Evolutionary conservation across 2,888 invertebrate species (phyloP).

Genomic region (Trichopria drosophilae): DNA sequence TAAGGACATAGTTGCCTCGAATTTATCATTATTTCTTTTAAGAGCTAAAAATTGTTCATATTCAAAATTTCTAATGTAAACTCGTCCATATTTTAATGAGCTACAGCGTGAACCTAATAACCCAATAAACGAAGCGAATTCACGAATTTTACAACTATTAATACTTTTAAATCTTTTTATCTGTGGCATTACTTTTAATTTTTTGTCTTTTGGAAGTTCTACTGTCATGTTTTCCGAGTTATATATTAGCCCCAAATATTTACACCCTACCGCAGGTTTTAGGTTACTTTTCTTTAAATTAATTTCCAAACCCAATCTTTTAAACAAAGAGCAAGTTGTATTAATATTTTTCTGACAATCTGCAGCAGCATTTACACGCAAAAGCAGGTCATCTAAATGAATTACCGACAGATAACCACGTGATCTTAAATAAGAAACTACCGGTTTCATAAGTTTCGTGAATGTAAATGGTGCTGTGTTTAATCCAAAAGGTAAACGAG

Average conservation of each 20-base stretch:
- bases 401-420: slow-evolving; percentile 10
- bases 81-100: slow-evolving; percentile 24
- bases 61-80: slow-evolving; percentile 29
- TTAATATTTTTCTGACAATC: background rate
- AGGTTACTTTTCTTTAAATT: slow-evolving; percentile 19
- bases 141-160: slow-evolving; percentile 20
- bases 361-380: background rate
- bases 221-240: slow-evolving; percentile 14
- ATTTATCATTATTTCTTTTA: slow-evolving; percentile 20
- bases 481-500: background rate
- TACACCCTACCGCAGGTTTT: slow-evolving; percentile 4
- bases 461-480: slow-evolving; percentile 15
- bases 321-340: background rate
- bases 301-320: slow-evolving; percentile 16
- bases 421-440: slow-evolving; percentile 6
- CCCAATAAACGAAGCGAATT: slow-evolving; percentile 27
- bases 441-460: slow-evolving; percentile 16
- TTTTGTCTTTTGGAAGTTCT: slow-evolving; percentile 20
- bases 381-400: slow-evolving; percentile 8
- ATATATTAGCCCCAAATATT: slow-evolving; percentile 25
- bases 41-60: slow-evolving; percentile 25
- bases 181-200: slow-evolving; percentile 3
- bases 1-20: slow-evolving; percentile 16
- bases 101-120: slow-evolving; percentile 20
- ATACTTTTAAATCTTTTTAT: background rate